Conservation (phyloP, 2,888 invertebrate genomes). For the Drosophila lacicola region DNA sequence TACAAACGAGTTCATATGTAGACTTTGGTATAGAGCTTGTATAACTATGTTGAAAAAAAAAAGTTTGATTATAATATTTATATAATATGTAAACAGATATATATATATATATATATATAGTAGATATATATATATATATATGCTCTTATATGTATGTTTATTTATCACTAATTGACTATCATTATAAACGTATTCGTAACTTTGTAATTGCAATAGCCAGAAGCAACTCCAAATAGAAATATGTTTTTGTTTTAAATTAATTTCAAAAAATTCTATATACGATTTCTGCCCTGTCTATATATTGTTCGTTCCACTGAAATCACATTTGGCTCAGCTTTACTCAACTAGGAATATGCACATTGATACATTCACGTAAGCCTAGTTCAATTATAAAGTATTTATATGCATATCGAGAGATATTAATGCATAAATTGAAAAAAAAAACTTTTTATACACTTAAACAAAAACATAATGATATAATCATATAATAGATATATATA, state of each 20-base stretch:
- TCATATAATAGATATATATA: conserved; percentile 38
- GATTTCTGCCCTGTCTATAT: background rate
- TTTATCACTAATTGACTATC: conserved; percentile 63
- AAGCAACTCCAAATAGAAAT: background rate
- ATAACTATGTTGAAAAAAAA: conserved; percentile 43
- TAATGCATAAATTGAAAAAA: conserved; percentile 13
- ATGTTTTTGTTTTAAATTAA: background rate
- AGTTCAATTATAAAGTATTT: conserved; percentile 29
- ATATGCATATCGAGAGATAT: conserved; percentile 23
- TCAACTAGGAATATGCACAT: conserved; percentile 36
- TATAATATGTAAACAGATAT: conserved; percentile 25
- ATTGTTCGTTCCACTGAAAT: background rate
- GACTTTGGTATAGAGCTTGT: conserved; percentile 47
- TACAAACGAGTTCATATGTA: conserved; percentile 41
- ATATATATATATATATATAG: conserved; percentile 5
- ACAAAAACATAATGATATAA: conserved; percentile 24
- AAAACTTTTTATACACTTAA: conserved; percentile 28
- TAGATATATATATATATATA: conserved; percentile 19
- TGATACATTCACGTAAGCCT: conserved; percentile 42
- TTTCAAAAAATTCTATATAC: no score
- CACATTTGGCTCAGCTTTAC: conserved; percentile 18
- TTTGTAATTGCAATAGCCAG: conserved; percentile 13
- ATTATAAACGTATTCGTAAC: conserved; percentile 42
- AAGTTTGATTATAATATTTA: conserved; percentile 27
- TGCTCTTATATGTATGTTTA: conserved; percentile 24